Evolutionary conservation across 2,797 vertebrate genomes (phyloP).

Genomic region (Intellagama lesueurii): DNA sequence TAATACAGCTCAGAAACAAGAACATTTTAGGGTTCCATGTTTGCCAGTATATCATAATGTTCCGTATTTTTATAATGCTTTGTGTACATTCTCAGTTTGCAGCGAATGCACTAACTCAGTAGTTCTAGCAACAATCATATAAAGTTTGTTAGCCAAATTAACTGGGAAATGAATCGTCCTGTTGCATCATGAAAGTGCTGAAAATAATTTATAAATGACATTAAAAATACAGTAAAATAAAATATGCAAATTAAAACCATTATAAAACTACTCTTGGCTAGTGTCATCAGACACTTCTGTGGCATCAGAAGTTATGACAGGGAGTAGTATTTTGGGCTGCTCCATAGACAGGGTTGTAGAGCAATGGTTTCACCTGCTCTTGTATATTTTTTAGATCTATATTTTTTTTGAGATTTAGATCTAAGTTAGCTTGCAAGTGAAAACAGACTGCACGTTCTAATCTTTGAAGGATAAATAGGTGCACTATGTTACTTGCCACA

Average conservation of each 20-base stretch:
- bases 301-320: not conserved
- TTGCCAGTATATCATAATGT: not conserved
- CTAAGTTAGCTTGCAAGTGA: not conserved
- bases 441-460: not conserved
- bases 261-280: not conserved
- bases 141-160: not conserved
- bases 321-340: not conserved
- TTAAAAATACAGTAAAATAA: not conserved
- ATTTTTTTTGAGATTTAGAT: no score
- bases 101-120: no score
- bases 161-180: not conserved
- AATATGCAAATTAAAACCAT: not conserved
- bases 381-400: not conserved
- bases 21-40: not conserved
- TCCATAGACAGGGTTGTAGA: not conserved
- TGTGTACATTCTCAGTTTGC: not conserved
- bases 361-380: not conserved
- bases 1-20: no score
- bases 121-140: not conserved
- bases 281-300: not conserved
- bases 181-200: not conserved
- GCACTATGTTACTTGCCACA: not conserved
- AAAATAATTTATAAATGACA: not conserved
- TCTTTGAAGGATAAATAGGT: conserved; percentile 26
- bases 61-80: not conserved